Evolutionary conservation across 2,888 invertebrate genomes (phyloP), one percentile per base, ranked within the genome.

Genomic region (Conchocele bisecta): DNA sequence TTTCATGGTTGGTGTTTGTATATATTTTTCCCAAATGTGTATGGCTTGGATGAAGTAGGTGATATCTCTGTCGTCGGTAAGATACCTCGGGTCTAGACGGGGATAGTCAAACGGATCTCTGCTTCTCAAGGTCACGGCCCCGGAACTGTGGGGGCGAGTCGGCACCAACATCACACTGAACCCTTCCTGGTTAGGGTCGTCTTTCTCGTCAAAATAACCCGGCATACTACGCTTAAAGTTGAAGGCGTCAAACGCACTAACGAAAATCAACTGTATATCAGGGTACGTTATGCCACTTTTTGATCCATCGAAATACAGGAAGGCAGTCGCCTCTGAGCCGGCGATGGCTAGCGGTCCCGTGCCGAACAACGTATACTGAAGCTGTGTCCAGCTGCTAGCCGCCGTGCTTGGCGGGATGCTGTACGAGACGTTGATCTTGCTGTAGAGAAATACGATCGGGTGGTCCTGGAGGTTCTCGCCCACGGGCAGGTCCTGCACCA

Each of bases 381-480:
- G 7, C 2, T 17, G 13, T 13, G 15, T 41, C 60, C 54, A 61
- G 17, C 26, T 24, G 28, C 41, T 56, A 31, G 22, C 31, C 2
- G 33, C 20, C 15, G n/a, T 26, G 6, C 24, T 20, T 31, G 13
- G 7, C 1, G 56, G 60, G 4, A 61, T 15, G 17, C 54, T 39
- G n/a, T 31, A 31, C n/a, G 60, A 26, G 17, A 41, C 26, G 17
- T 58, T 50, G 5, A 60, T 72, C 17, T 41, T 24, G 28, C 9
- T 56, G n/a, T 42, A 79, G 35, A 42, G 29, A 24, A 29, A 15
- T 11, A 61, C 3, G 31, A 61, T 24, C 11, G 83, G 74, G 39
- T 88, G 87, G 42, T 88, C 88, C 56, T 88, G 86, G 6, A 88
- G 77, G 67, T 89, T 86, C 26, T 87, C 78, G 9, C 88, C 89